Conservation (phyloP, 2,797 vertebrate genomes). For the Chaunax sp. region DNA sequence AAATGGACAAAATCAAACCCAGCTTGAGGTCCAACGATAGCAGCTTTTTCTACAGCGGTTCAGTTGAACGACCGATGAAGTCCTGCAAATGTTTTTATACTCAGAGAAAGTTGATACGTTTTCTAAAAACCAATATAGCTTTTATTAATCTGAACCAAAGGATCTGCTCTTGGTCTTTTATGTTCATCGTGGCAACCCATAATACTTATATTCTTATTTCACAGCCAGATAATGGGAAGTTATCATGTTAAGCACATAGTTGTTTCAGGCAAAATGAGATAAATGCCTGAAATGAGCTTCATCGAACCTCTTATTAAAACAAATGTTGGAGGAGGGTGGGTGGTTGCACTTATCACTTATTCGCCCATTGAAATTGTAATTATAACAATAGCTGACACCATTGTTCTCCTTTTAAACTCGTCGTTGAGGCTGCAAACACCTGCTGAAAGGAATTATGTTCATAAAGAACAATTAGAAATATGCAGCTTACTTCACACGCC, state of each 20-base stretch:
- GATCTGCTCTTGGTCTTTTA: conserved; percentile 1
- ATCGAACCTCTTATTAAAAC: conserved; percentile 62
- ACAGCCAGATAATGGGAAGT: conserved; percentile 23
- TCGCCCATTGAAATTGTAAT: conserved; percentile 54
- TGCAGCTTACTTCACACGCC: neutral
- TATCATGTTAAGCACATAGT: conserved; percentile 51
- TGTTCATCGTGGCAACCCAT: conserved; percentile 40
- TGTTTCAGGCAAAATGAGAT: conserved; percentile 50
- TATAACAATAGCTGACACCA: conserved; percentile 53
- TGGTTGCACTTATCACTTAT: conserved; percentile 41
- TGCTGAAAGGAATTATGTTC: conserved; percentile 26
- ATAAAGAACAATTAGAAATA: conserved; percentile 6
- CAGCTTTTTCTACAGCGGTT: neutral
- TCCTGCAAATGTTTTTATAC: neutral
- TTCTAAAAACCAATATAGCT: neutral
- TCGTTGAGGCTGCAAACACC: conserved; percentile 46
- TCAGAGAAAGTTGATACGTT: neutral
- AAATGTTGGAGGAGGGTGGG: conserved; percentile 51
- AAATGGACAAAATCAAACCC: no score
- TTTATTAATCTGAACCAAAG: neutral
- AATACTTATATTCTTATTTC: conserved; percentile 43
- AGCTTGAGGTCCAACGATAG: neutral
- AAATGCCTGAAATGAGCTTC: conserved; percentile 47
- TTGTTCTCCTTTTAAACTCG: conserved; percentile 41
- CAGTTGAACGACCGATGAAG: no score